Evolutionary conservation across 2,113 vertebrate species (phyloP).

Genomic region (Eulemur macaco): DNA sequence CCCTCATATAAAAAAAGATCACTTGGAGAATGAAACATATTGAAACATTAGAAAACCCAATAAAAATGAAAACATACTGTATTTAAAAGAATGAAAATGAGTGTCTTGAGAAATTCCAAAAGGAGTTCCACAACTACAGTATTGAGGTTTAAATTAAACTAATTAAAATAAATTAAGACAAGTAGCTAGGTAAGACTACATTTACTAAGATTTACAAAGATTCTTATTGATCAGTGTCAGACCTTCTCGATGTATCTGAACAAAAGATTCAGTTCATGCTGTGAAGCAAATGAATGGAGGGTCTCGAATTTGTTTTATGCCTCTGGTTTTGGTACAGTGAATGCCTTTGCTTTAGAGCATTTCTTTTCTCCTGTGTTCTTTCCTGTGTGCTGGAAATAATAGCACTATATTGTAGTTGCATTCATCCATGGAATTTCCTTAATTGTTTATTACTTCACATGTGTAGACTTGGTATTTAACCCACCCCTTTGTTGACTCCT

Average conservation of each 20-base stretch:
- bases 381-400: background rate
- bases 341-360: background rate
- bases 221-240: background rate
- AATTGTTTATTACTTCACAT: background rate
- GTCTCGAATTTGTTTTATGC: background rate
- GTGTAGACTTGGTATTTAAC: background rate
- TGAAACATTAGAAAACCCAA: background rate
- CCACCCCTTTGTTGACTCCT: background rate
- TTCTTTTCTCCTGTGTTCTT: background rate
- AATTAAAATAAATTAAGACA: constrained; percentile 53
- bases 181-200: constrained; percentile 26
- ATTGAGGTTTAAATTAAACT: constrained; percentile 25
- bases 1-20: background rate
- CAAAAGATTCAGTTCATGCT: background rate
- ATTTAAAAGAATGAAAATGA: background rate
- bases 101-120: constrained; percentile 40
- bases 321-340: background rate
- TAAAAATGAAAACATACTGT: constrained; percentile 20
- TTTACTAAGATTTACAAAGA: constrained; percentile 31
- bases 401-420: background rate
- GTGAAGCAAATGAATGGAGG: background rate
- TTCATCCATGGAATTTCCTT: background rate
- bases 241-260: constrained; percentile 2
- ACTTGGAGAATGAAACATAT: background rate
- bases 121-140: background rate